Evolutionary conservation across 1,140 invertebrate species (phyloP).

Genomic region (Episyrphus balteatus): DNA sequence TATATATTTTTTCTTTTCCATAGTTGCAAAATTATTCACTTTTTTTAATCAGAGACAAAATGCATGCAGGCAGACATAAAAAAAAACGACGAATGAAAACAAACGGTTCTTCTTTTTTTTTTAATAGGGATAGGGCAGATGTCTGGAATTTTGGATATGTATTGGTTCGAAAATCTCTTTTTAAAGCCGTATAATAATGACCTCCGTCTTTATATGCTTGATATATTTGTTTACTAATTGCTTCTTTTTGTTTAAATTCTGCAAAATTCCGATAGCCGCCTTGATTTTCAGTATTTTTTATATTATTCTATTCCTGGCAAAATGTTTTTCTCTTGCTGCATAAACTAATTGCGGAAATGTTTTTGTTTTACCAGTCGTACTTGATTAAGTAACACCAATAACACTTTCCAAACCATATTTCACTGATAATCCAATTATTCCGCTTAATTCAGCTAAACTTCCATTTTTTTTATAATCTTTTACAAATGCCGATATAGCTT

Average conservation of each 20-base stretch:
- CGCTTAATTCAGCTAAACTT: slow-evolving; percentile 5
- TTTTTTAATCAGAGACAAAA: too few species aligned
- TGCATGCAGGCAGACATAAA: too few species aligned
- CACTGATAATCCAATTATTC: slow-evolving; percentile 3
- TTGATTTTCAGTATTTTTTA: slow-evolving; percentile 6
- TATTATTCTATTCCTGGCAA: slow-evolving; percentile 1
- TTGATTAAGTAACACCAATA: slow-evolving; percentile 4
- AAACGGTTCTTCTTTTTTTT: too few species aligned
- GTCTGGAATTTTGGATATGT: too few species aligned
- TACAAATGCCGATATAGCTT: not conserved
- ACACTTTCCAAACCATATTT: slow-evolving; percentile 7
- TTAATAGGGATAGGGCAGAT: too few species aligned
- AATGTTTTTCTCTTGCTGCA: slow-evolving; percentile 7
- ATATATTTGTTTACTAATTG: slow-evolving; percentile 3
- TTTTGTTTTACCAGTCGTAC: slow-evolving; percentile 1
- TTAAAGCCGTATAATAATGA: slow-evolving; percentile 1
- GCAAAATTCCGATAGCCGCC: slow-evolving; percentile 3
- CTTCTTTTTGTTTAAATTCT: slow-evolving; percentile 1
- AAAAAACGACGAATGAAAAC: too few species aligned
- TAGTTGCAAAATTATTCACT: too few species aligned
- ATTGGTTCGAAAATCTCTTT: slow-evolving; percentile 1
- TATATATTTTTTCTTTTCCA: too few species aligned
- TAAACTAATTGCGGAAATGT: slow-evolving; percentile 5
- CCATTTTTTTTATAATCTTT: not conserved
- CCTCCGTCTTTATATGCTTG: slow-evolving; percentile 1